Percentiles rank a stretch among this genome's conserved stretches.
These are phyloP conservation scores for Empis livida DNA, from an alignment of 2,888 invertebrate genomes.

Conservation along the genomic window DNA sequence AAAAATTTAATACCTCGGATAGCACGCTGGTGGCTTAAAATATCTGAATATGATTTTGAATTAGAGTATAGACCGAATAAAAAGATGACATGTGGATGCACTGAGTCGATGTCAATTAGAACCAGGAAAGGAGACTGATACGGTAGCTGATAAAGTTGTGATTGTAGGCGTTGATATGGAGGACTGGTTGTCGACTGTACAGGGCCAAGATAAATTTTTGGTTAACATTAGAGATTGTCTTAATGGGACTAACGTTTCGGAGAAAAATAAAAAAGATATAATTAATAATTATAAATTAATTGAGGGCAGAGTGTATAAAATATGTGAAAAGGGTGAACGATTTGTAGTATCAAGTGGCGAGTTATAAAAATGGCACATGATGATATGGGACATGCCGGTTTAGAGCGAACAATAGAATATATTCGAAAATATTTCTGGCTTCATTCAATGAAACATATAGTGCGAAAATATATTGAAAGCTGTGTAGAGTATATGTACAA, in stretches of 20 bases:
- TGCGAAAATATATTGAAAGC: conserved; percentile 2
- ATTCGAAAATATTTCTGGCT: conserved; percentile 13
- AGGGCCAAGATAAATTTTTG: conserved; percentile 7
- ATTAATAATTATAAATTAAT: conserved; percentile 9
- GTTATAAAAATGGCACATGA: conserved; percentile 10
- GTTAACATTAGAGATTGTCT: conserved; percentile 2
- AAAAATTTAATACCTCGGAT: conserved; percentile 9
- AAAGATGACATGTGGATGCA: conserved; percentile 20
- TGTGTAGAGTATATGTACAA: conserved; percentile 4
- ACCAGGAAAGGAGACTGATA: not conserved
- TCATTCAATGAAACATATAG: conserved; percentile 2
- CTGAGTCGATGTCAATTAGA: conserved; percentile 12
- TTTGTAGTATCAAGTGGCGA: conserved; percentile 11
- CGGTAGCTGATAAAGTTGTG: conserved; percentile 1
- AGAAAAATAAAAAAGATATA: too few relatives aligned
- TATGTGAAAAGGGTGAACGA: not conserved
- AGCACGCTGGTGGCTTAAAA: conserved; percentile 19
- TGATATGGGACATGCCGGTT: conserved; percentile 6
- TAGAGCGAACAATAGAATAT: conserved; percentile 8
- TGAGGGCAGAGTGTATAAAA: conserved; percentile 2
- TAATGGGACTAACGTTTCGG: not conserved
- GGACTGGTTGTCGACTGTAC: conserved; percentile 11
- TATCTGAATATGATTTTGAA: conserved; percentile 4
- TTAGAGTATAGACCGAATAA: conserved; percentile 1
- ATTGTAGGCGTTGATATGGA: conserved; percentile 1